Percentiles rank a stretch among this genome's conserved stretches.
Evolutionary conservation across 2,113 vertebrate genomes (phyloP).

Genomic region (Epinephelus cyanopodus): DNA sequence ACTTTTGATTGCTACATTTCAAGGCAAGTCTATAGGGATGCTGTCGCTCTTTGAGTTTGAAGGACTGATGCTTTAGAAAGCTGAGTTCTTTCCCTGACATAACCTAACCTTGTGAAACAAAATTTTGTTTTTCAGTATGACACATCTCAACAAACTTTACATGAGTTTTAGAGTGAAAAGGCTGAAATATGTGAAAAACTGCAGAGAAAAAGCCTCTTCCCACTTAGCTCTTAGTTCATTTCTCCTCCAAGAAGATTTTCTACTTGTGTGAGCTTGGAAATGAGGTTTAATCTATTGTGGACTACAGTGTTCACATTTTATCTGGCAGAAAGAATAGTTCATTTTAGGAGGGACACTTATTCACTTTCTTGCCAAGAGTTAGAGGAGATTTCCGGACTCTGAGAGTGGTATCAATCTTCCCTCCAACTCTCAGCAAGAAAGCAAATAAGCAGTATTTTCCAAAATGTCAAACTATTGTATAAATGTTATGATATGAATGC

Average conservation of each 20-base stretch:
- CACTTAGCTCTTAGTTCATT: not conserved
- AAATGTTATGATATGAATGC: no score
- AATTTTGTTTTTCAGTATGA: not conserved
- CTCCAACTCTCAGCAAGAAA: not conserved
- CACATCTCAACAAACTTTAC: not conserved
- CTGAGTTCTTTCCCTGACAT: not conserved
- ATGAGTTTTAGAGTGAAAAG: not conserved
- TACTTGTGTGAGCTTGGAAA: no score
- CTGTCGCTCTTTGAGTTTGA: not conserved
- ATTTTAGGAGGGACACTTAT: not conserved
- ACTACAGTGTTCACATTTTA: not conserved
- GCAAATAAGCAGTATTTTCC: not conserved
- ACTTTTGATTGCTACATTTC: not conserved
- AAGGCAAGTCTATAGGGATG: not conserved
- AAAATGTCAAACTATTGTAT: not conserved
- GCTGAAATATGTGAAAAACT: not conserved
- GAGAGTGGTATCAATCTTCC: not conserved
- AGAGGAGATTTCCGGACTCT: no score
- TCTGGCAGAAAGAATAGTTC: no score
- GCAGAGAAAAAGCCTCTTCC: not conserved
- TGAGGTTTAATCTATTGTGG: not conserved
- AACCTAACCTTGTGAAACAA: not conserved
- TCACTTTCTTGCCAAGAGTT: no score
- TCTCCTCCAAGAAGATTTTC: no score
- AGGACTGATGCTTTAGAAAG: conserved; percentile 1